Evolutionary conservation across 2,888 invertebrate genomes (phyloP), one percentile per base, ranked within the genome.

Genomic region (Cylindroiulus punctatus): DNA sequence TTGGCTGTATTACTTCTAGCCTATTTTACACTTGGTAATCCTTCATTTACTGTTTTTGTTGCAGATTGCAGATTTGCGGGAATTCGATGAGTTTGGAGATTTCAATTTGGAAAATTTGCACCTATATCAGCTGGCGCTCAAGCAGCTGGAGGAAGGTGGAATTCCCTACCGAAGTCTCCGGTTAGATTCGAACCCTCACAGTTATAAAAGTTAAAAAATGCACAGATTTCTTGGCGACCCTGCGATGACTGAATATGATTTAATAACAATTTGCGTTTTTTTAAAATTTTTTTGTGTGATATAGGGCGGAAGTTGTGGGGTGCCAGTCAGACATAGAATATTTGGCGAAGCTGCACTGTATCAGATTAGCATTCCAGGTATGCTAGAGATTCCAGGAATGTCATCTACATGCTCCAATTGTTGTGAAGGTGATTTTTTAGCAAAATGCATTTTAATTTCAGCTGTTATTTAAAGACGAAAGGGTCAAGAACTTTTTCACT

Each of bases 321-420:
- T 98, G 98, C 91, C 93, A 94, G 81, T 95, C 95, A 2, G 98
- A 99, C 91, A 94, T 95, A 0, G 99, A 99, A 92, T 99, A 98
- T 92, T 92, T 98, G 89, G 97, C 97, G 86, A 99, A 99, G 92
- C 93, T 99, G 88, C 96, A 97, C 90, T 98, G 99, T 90, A 92
- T 99, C 88, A 94, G 99, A 86, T 92, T 95, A 87, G 98, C 97
- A 65, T 96, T 98, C 91, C 94, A 95, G 90, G 87, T 87, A 81
- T 36, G n/a, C n/a, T n/a, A n/a, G n/a, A n/a, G n/a, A n/a, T n/a
- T n/a, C n/a, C n/a, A n/a, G n/a, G n/a, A n/a, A n/a, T n/a, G n/a
- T n/a, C n/a, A n/a, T n/a, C n/a, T n/a, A n/a, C n/a, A n/a, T n/a
- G n/a, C n/a, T n/a, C n/a, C n/a, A n/a, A n/a, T n/a, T n/a, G n/a